Evolutionary conservation across 2,797 vertebrate genomes (phyloP).

Genomic region (Danio choprae): DNA sequence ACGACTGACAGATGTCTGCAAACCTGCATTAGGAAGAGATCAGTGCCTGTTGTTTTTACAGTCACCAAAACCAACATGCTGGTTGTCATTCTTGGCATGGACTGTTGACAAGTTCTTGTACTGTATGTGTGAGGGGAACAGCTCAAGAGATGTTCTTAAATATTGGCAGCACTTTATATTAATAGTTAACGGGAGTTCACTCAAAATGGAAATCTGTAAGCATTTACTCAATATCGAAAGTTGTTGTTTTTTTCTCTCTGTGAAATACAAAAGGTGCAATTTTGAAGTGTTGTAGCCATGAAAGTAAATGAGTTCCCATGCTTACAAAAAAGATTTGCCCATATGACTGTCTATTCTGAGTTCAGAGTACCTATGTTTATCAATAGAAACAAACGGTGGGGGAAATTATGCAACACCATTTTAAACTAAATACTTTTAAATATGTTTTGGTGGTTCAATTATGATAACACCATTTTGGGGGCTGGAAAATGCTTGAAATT

Average conservation of each 20-base stretch:
- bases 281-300: background rate
- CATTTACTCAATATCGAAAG: background rate
- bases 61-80: background rate
- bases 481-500: no score
- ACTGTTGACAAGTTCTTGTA: background rate
- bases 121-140: background rate
- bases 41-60: constrained; percentile 44
- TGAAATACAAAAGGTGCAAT: background rate
- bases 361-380: background rate
- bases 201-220: background rate
- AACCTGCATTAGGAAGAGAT: constrained; percentile 71
- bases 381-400: background rate
- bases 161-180: background rate
- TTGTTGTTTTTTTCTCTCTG: background rate
- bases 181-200: no score
- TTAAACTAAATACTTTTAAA: no score
- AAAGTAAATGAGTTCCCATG: background rate
- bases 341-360: background rate
- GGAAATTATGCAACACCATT: no score
- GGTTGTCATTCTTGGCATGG: background rate
- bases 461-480: no score
- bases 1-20: constrained; percentile 72
- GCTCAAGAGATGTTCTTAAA: background rate
- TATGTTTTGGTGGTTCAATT: no score
- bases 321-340: background rate